Percentiles rank a stretch among this genome's conserved stretches.
Conservation (phyloP, 1,140 invertebrate species). For the Meteorus sp. region DNA sequence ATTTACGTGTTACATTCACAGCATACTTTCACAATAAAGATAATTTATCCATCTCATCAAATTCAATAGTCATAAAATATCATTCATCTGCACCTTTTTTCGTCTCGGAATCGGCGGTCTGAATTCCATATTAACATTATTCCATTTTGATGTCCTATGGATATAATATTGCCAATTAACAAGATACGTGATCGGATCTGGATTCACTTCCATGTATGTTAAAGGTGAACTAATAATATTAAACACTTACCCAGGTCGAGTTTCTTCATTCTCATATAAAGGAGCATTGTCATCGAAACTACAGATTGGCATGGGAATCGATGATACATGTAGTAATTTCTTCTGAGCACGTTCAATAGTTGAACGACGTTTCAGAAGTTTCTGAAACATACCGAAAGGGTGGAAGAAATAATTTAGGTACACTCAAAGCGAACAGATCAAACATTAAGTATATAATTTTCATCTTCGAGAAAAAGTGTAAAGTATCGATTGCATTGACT, state of each 20-base stretch:
- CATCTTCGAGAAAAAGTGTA: too few species aligned
- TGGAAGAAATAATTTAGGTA: neutral
- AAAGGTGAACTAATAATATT: neutral
- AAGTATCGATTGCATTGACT: neutral
- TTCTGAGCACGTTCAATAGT: conserved; percentile 30
- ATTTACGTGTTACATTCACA: neutral
- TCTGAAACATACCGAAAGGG: neutral
- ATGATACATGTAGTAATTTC: conserved; percentile 21
- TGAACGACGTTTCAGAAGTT: conserved; percentile 29
- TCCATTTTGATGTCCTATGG: too few species aligned
- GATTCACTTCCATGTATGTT: too few species aligned
- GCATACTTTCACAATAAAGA: neutral
- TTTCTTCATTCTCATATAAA: conserved; percentile 29
- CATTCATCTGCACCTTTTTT: too few species aligned
- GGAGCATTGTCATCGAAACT: conserved; percentile 20
- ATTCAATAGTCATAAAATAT: neutral
- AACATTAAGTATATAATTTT: too few species aligned
- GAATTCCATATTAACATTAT: too few species aligned
- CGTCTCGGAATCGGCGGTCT: too few species aligned
- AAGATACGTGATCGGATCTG: too few species aligned
- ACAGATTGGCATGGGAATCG: conserved; percentile 26
- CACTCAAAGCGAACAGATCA: too few species aligned
- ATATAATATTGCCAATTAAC: too few species aligned
- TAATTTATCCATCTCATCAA: neutral
- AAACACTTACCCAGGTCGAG: conserved; percentile 8